Base-by-base conservation (phyloP, 2,113 vertebrate species). In the Hydropotes inermis region DNA sequence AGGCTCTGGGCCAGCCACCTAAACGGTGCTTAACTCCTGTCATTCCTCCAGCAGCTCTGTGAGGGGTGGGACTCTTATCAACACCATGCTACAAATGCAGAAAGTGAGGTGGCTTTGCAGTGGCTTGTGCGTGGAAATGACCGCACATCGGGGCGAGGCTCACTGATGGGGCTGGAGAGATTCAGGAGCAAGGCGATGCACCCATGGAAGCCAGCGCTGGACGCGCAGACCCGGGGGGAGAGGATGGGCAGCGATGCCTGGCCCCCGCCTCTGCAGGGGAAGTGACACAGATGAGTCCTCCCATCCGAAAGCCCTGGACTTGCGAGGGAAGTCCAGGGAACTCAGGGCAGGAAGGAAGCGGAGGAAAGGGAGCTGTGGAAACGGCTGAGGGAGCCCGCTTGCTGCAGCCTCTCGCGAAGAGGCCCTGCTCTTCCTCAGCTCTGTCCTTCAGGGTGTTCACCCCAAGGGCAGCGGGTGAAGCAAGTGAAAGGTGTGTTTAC, bases 291-390 rank as follows among this genome's bases (percentile, higher is more conserved):
- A 13, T 21, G 87, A 88, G 39, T 13, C 87, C 87, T 96, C 94
- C 87, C 91, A 45, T 84, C 91, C 5, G 50, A 54, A 55, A 85
- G 85, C 78, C 88, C 92, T 76, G 39, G 92, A 27, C 90, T 43
- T 1, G 28, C 0, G 52, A 17, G 86, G 58, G 95, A 54, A 86
- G 95, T 28, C 4, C 52, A 94, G 89, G 86, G 89, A 43, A 3
- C 58, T 86, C 67, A 21, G 95, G 70, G 54, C 88, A 94, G 97
- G 97, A 96, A 98, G 97, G 98, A 95, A 95, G 30, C 0, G 0
- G 61, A 58, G 91, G 76, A 93, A 58, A 82, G 85, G 78, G 95
- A 88, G 91, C 64, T 93, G 91, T 97, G 96, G 95, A 95, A 82
- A 30, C 55, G 36, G 45, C 84, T 33, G 11, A 33, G 17, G 57